Evolutionary conservation across 2,888 invertebrate species (phyloP).

Genomic region (Calameuta idolon): DNA sequence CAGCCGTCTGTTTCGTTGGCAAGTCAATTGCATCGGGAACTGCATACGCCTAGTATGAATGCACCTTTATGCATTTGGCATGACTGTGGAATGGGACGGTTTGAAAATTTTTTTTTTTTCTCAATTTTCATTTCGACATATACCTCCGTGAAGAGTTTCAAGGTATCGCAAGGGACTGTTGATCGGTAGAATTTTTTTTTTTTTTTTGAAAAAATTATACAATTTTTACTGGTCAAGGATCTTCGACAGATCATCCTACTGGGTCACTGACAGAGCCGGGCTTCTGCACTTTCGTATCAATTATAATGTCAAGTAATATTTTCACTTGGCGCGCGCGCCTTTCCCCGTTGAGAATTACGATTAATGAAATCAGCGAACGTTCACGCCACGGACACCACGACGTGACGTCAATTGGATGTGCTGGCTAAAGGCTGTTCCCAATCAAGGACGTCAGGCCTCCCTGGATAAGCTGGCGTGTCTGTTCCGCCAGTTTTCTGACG

Average conservation of each 20-base stretch:
- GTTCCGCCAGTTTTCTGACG: constrained; percentile 25
- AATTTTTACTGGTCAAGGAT: neutral
- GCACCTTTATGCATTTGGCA: neutral
- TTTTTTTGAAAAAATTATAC: neutral
- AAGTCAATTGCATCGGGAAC: neutral
- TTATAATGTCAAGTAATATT: constrained; percentile 26
- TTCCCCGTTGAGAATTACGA: constrained; percentile 34
- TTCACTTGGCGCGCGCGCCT: constrained; percentile 26
- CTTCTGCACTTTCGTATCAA: neutral
- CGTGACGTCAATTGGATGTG: constrained; percentile 45
- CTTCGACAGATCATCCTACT: too few relatives aligned
- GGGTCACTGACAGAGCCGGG: neutral
- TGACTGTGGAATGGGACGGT: neutral
- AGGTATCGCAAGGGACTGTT: neutral
- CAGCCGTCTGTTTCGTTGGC: neutral
- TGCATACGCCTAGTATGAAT: neutral
- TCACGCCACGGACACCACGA: constrained; percentile 25
- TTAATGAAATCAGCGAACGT: constrained; percentile 42
- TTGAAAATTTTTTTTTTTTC: neutral
- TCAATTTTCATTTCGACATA: neutral
- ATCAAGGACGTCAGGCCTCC: constrained; percentile 40
- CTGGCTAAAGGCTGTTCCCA: constrained; percentile 42
- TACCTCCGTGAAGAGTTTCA: neutral
- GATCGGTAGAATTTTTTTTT: neutral
- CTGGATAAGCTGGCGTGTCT: constrained; percentile 26